Evolutionary conservation across 2,113 vertebrate genomes (phyloP).

Genomic region (Tautogolabrus adspersus): DNA sequence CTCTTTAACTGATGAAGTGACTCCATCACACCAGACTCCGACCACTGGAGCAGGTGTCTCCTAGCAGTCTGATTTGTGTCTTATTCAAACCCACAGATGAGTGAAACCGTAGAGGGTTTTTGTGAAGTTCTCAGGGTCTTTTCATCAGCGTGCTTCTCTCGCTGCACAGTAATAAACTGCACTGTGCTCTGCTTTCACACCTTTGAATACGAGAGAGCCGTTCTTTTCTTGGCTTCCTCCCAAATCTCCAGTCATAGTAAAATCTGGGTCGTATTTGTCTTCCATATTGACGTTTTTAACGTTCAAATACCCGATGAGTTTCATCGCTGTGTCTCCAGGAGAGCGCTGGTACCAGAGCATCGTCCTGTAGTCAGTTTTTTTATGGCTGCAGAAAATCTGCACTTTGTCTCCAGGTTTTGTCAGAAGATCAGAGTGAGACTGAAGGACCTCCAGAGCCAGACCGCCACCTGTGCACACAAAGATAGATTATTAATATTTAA

Average conservation of each 20-base stretch:
- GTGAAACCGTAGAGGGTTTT: constrained; percentile 25
- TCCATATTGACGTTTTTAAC: neutral
- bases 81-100: neutral
- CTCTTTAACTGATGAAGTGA: neutral
- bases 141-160: constrained; percentile 45
- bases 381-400: constrained; percentile 59
- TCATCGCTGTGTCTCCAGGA: constrained; percentile 45
- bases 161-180: constrained; percentile 70
- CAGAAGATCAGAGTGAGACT: constrained; percentile 44
- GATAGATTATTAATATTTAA: too few species aligned
- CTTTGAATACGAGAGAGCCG: neutral
- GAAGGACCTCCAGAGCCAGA: constrained; percentile 30
- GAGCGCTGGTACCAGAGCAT: constrained; percentile 70
- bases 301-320: constrained; percentile 56
- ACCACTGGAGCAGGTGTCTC: neutral
- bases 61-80: neutral
- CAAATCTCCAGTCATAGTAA: constrained; percentile 38
- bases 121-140: constrained; percentile 25
- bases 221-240: neutral
- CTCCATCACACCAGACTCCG: neutral
- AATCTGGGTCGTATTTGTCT: neutral
- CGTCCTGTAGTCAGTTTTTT: constrained; percentile 10
- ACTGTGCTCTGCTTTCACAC: neutral
- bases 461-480: neutral
- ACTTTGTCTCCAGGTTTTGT: constrained; percentile 5